Percentiles rank a stretch among this genome's conserved stretches.
phyloP scores from a whole-genome alignment of 2,113 vertebrate species.

The Neomonachus schauinslandi region DNA sequence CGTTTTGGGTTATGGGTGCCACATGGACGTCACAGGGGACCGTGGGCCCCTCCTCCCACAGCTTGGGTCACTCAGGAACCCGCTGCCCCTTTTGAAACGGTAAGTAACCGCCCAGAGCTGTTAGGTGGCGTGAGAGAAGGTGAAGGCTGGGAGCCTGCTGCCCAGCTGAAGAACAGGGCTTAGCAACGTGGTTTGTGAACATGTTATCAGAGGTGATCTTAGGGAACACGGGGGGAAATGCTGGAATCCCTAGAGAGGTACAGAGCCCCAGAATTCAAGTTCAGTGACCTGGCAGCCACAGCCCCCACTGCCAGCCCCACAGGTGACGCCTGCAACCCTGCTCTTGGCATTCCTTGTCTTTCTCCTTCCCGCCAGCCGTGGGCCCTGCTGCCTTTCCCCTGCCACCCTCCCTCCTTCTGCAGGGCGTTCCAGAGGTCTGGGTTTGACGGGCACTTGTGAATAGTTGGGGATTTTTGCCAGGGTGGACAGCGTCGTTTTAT shows the following conservation, averaged over 20 bases:
- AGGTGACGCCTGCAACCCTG: not conserved
- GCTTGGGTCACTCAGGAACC: not conserved
- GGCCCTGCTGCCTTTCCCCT: not conserved
- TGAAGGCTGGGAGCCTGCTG: not conserved
- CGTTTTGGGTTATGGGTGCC: rapidly evolving
- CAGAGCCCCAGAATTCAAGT: rapidly evolving
- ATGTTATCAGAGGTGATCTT: rapidly evolving
- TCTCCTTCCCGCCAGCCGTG: not conserved
- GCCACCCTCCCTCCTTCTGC: not conserved
- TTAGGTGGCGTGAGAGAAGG: rapidly evolving
- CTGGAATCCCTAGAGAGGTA: rapidly evolving
- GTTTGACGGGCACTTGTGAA: not conserved
- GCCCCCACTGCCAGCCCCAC: not conserved
- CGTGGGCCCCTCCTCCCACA: not conserved
- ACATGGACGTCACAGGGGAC: rapidly evolving
- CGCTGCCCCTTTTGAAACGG: not conserved
- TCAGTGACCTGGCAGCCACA: rapidly evolving
- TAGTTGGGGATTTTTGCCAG: not conserved
- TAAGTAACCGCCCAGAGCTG: rapidly evolving
- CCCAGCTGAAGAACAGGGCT: rapidly evolving
- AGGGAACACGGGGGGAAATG: rapidly evolving
- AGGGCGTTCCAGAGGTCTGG: not conserved
- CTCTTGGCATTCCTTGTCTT: not conserved
- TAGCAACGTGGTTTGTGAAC: rapidly evolving
- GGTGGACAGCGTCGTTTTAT: not conserved